Evolutionary conservation across 2,888 invertebrate genomes (phyloP).

Genomic region (Drosophila silvestris): DNA sequence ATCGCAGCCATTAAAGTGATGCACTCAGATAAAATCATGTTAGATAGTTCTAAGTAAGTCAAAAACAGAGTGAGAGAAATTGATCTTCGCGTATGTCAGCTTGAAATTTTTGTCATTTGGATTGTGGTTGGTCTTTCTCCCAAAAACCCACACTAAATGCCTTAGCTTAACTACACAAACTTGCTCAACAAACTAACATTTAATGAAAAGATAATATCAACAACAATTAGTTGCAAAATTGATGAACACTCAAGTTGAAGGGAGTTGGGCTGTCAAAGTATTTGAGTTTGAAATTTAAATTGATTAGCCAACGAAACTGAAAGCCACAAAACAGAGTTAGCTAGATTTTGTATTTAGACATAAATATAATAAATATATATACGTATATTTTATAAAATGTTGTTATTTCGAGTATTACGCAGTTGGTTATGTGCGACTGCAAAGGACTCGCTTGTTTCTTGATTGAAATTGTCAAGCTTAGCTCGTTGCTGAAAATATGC

Average conservation of each 20-base stretch:
- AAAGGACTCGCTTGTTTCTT: conserved; percentile 9
- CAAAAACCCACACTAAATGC: conserved; percentile 1
- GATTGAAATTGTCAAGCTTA: conserved; percentile 36
- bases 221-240: conserved; percentile 13
- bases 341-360: background rate
- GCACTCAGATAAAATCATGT: background rate
- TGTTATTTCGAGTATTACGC: background rate
- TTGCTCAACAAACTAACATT: conserved; percentile 4
- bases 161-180: conserved; percentile 5
- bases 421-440: background rate
- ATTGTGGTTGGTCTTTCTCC: too few species aligned
- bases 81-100: background rate
- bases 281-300: background rate
- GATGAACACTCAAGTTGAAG: background rate
- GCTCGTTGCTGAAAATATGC: conserved; percentile 12
- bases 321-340: background rate
- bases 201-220: background rate
- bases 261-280: background rate
- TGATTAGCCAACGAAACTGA: background rate
- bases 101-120: too few species aligned
- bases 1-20: background rate
- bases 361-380: background rate
- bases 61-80: background rate
- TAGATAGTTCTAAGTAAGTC: background rate
- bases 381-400: background rate